Evolutionary conservation across 1,140 invertebrate species (phyloP).

Genomic region (Sitodiplosis mosellana): DNA sequence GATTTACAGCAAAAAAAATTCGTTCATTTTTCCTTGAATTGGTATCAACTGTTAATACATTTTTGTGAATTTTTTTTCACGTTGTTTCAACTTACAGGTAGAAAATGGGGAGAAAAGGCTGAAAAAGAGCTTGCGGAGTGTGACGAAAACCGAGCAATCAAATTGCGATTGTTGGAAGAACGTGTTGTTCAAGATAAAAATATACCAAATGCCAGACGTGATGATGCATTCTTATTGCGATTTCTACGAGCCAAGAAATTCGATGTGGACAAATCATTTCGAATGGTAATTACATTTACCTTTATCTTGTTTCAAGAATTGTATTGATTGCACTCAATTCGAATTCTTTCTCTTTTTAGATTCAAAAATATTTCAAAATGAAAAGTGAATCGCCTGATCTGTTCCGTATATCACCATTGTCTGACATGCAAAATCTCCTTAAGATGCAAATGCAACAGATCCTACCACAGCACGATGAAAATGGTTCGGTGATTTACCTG

Average conservation of each 20-base stretch:
- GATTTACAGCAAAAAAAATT: too few species aligned
- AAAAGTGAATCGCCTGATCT: slow-evolving; percentile 25
- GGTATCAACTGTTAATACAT: too few species aligned
- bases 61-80: too few species aligned
- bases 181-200: too few species aligned
- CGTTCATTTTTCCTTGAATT: too few species aligned
- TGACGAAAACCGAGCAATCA: too few species aligned
- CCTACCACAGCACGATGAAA: slow-evolving; percentile 9
- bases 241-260: slow-evolving; percentile 37
- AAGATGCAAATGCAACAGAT: slow-evolving; percentile 25
- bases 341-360: slow-evolving; percentile 7
- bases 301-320: slow-evolving; percentile 2
- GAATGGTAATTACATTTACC: slow-evolving; percentile 20
- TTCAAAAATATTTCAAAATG: slow-evolving; percentile 26
- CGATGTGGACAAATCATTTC: slow-evolving; percentile 29
- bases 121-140: too few species aligned
- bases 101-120: too few species aligned
- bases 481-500: too few species aligned
- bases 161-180: too few species aligned
- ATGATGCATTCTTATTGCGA: slow-evolving; percentile 32
- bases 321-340: slow-evolving; percentile 1
- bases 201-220: slow-evolving; percentile 8
- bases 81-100: too few species aligned
- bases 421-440: slow-evolving; percentile 18
- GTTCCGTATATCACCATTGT: slow-evolving; percentile 20